Base-by-base conservation (phyloP, 2,797 vertebrate genomes). In the Schizothorax lantsangensis region DNA sequence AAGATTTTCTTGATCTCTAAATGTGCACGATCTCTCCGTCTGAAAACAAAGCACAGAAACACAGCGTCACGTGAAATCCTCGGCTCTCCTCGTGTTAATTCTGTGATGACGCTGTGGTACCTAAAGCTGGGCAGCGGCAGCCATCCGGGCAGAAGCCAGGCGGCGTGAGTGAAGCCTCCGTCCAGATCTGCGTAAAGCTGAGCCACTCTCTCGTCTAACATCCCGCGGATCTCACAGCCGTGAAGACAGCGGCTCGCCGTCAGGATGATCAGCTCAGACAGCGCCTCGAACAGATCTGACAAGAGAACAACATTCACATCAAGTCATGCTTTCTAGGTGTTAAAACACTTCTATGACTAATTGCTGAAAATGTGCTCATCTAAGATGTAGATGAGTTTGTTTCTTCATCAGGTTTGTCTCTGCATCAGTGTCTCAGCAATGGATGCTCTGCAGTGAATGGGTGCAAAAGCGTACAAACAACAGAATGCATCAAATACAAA, bases 81-180 rank as follows among this genome's bases (percentile, higher is more conserved):
- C 6, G 11, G 54, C 75, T 23, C 3, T n/a, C 21, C 23, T 5
- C 1, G 2, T 3, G 21, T 79, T 38, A 2, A 11, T 15, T 26
- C 9, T 9, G 21, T 19, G 30, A 2, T 40, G 4, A 17, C 0
- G 9, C 6, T 4, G 36, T 1, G 23, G 14, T 92, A 99, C 98
- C 98, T 98, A 96, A 99, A 99, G 92, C 98, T 99, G 0, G 98
- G 98, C 90, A 99, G 93, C 15, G 98, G 98, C 52, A 99, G 94
- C 98, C 98, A 99, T 2, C 96, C 95, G 0, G 98, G 98, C 89
- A 99, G 93, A 0, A 99, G 96, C 98, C 98, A 99, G 79, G 98
- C 98, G 2, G 96, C 97, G 0, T 97, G 98, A 82, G 95, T 98
- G 90, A 99, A 99, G 1, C 98, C 98, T 64, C 98, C 98, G 11